phyloP scores from a whole-genome alignment of 2,797 vertebrate species.

The Cossypha caffra region DNA sequence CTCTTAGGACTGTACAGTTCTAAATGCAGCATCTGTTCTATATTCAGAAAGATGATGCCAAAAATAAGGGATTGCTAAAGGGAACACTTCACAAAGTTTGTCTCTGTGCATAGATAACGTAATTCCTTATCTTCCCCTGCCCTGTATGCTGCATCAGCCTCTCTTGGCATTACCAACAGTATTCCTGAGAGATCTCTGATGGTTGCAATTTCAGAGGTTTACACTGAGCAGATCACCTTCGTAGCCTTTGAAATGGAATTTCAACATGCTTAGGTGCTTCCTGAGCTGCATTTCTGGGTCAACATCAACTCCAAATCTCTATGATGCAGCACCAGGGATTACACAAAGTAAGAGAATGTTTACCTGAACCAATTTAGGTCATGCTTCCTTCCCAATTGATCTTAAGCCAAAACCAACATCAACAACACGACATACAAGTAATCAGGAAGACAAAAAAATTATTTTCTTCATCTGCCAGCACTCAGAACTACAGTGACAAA shows the following conservation, averaged over 20 bases:
- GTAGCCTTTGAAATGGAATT: background rate
- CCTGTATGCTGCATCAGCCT: background rate
- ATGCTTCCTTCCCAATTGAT: background rate
- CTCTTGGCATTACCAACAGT: background rate
- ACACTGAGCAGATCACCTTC: background rate
- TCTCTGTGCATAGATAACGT: fast-evolving
- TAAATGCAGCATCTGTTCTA: background rate
- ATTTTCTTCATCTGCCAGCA: constrained; percentile 14
- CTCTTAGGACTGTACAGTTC: background rate
- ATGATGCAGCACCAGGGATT: background rate
- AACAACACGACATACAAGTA: background rate
- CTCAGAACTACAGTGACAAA: constrained; percentile 16
- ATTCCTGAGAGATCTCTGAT: background rate
- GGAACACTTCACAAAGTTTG: background rate
- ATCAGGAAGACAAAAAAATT: constrained; percentile 35
- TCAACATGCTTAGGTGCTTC: background rate
- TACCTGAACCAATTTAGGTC: background rate
- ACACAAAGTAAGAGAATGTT: background rate
- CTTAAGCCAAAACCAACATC: constrained; percentile 45
- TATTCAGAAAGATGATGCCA: background rate
- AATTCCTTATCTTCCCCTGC: background rate
- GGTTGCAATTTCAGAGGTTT: background rate
- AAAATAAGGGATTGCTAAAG: background rate
- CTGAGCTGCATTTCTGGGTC: background rate
- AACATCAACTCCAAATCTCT: background rate